A percentile compares a stretch with the other conserved stretches of the same genome.
Conservation (phyloP, 35 echinoderm and acorn worm species). For the Lytechinus variegatus region DNA sequence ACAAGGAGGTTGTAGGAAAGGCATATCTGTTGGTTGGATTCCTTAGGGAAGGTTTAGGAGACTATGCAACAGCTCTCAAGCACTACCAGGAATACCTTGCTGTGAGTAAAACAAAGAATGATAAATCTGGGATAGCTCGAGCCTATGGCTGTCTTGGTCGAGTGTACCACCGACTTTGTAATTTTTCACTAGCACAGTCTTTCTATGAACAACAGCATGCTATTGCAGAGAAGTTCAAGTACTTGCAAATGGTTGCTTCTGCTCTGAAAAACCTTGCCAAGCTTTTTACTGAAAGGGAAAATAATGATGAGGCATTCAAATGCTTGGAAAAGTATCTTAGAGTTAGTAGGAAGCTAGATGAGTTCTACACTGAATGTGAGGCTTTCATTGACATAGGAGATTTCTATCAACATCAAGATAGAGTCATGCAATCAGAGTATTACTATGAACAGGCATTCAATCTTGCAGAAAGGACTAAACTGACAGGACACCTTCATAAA, state of each 20-base stretch:
- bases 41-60: slow-evolving; percentile 65
- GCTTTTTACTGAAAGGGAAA: slow-evolving; percentile 60
- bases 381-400: slow-evolving; percentile 80
- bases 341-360: slow-evolving; percentile 86
- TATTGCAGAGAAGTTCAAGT: slow-evolving; percentile 75
- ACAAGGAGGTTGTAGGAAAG: slow-evolving; percentile 64
- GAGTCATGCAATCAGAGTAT: slow-evolving; percentile 68
- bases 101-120: slow-evolving; percentile 62
- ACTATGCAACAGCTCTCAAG: slow-evolving; percentile 74
- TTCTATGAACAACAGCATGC: slow-evolving; percentile 88
- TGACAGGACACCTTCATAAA: slow-evolving; percentile 35
- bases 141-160: slow-evolving; percentile 89
- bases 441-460: slow-evolving; percentile 79
- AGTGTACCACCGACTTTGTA: slow-evolving; percentile 72
- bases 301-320: slow-evolving; percentile 65
- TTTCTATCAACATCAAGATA: slow-evolving; percentile 57
- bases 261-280: slow-evolving; percentile 78
- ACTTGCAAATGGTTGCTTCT: slow-evolving; percentile 71
- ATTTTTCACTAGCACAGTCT: slow-evolving; percentile 74
- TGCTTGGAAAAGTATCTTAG: slow-evolving; percentile 75
- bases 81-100: slow-evolving; percentile 82
- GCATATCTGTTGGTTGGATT: slow-evolving; percentile 74
- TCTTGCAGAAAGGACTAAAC: slow-evolving; percentile 65
- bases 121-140: slow-evolving; percentile 76
- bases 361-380: slow-evolving; percentile 88